Base-by-base conservation (phyloP, 2,797 vertebrate genomes). In the Alcedo atthis region DNA sequence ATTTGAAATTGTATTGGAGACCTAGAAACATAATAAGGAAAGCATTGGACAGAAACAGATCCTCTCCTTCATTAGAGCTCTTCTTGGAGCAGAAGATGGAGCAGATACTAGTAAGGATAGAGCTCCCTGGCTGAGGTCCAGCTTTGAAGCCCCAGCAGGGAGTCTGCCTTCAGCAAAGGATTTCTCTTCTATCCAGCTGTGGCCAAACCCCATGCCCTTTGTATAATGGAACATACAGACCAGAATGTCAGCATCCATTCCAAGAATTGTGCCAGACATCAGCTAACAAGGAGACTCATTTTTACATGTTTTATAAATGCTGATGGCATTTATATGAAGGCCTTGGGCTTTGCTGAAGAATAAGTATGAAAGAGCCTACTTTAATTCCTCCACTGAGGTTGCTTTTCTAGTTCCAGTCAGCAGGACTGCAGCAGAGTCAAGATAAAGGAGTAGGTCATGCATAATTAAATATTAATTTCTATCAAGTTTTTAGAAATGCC, bases 401-500 rank as follows among this genome's bases (percentile, higher is more conserved):
- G 55, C 32, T 71, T 81, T 82, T 77, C 83, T 58, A 49, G 67
- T 83, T 76, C 53, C 62, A 69, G 89, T 73, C 46, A 90, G 55
- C 73, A 92, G 55, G 69, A 82, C 37, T 78, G 75, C 71, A 80
- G 49, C 61, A 80, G 33, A 93, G 61, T 67, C 42, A 82, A 88
- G 81, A 92, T 76, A 94, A 93, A 91, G 82, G 88, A 67, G 66
- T 40, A 75, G 78, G 46, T 85, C 51, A 49, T 55, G 59, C 69
- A 94, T 45, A 85, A 90, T 93, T 85, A 93, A 95, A 89, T 91
- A 91, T 78, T 86, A 68, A 85, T 92, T 92, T 91, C 70, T 75
- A 82, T 32, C 20, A 71, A 3, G 1, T 37, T 90, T 93, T 73
- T 25, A 90, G 58, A 94, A 91, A 91, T 49, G 54, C 8, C 51